A percentile compares a stretch with the other conserved stretches of the same genome.
phyloP scores from a whole-genome alignment of 2,888 invertebrate genomes.

The Sphecodes monilicornis region DNA sequence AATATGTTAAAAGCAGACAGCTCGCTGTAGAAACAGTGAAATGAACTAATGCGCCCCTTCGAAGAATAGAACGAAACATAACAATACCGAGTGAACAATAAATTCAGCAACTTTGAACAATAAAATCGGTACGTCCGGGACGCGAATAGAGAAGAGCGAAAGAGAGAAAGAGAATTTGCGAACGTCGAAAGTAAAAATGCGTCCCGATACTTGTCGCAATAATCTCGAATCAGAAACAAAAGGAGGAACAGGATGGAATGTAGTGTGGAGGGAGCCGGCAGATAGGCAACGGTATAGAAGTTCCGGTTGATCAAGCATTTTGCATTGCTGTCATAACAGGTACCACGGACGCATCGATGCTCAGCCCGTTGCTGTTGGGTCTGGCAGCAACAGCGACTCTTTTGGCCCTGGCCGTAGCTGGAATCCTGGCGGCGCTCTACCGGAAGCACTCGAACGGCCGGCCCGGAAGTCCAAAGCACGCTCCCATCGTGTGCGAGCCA shows the following conservation, averaged over 20 bases:
- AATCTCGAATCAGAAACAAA: slow-evolving; percentile 28
- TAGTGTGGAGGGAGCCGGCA: slow-evolving; percentile 11
- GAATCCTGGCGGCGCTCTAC: slow-evolving; percentile 91
- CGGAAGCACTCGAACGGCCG: slow-evolving; percentile 83
- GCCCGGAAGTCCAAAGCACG: slow-evolving; percentile 81
- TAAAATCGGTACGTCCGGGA: slow-evolving; percentile 11
- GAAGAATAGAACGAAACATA: neutral
- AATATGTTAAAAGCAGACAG: slow-evolving; percentile 11
- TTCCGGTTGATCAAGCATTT: slow-evolving; percentile 72
- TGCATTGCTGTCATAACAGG: slow-evolving; percentile 71
- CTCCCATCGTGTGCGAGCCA: slow-evolving; percentile 81
- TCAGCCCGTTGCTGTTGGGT: slow-evolving; percentile 91
- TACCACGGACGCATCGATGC: slow-evolving; percentile 77
- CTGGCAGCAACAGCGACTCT: slow-evolving; percentile 91
- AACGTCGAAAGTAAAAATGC: slow-evolving; percentile 27
- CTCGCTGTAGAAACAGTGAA: neutral
- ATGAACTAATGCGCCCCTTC: neutral
- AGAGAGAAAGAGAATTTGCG: neutral
- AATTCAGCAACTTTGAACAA: slow-evolving; percentile 29
- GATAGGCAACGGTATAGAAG: slow-evolving; percentile 61
- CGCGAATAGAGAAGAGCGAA: neutral
- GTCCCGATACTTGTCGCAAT: slow-evolving; percentile 43
- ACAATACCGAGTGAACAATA: slow-evolving; percentile 13
- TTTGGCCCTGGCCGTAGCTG: slow-evolving; percentile 91
- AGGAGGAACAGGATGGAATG: slow-evolving; percentile 14